Percentiles rank a stretch among this genome's conserved stretches.
Conservation (phyloP, 2,113 vertebrate genomes). For the Apus apus region DNA sequence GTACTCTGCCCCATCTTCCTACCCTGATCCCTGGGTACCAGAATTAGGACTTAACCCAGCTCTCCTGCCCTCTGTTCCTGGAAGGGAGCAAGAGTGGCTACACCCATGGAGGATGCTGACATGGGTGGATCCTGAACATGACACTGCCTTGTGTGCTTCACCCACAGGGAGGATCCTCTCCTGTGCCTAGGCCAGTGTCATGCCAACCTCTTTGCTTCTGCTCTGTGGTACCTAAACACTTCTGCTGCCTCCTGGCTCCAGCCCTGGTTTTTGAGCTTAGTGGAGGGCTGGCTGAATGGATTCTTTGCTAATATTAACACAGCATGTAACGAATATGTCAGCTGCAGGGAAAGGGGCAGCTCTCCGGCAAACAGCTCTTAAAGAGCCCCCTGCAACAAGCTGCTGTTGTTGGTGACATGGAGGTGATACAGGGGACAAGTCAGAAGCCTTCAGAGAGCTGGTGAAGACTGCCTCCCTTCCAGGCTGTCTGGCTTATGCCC, state of each 20-base stretch:
- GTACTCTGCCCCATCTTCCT: background rate
- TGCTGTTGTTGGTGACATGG: background rate
- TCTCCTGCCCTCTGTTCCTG: background rate
- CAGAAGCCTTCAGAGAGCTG: background rate
- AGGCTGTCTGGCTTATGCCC: background rate
- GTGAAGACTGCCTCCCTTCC: background rate
- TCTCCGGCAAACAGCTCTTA: background rate
- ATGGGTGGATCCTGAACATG: rapidly evolving
- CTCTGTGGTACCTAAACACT: background rate
- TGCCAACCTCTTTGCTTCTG: background rate
- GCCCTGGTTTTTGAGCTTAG: background rate
- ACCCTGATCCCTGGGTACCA: background rate
- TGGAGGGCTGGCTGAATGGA: background rate
- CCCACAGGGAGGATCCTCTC: background rate
- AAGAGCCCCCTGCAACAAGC: constrained; percentile 11
- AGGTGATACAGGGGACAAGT: background rate
- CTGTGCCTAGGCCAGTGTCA: background rate
- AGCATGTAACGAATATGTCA: background rate
- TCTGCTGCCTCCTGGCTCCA: constrained; percentile 4
- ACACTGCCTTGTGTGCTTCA: background rate
- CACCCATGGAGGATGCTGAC: rapidly evolving
- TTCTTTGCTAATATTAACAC: constrained; percentile 73
- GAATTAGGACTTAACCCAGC: background rate
- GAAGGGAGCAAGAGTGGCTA: background rate
- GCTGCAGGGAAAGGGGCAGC: background rate